phyloP scores from a whole-genome alignment of 1,140 invertebrate species.

The Philopotamus ludificatus region DNA sequence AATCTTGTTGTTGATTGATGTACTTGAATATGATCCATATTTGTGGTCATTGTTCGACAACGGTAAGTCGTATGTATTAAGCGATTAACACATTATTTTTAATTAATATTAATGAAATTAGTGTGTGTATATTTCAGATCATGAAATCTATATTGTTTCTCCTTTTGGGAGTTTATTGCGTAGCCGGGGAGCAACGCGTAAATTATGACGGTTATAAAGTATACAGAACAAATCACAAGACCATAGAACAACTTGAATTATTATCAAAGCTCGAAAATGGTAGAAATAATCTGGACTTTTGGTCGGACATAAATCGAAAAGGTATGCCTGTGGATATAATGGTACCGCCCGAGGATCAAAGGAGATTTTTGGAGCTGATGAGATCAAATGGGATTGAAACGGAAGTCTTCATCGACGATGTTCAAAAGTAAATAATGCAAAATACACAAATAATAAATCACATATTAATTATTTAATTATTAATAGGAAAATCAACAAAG shows the following conservation, averaged over 20 bases:
- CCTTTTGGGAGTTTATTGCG: neutral
- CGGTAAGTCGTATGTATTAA: too few species aligned
- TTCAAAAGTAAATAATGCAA: slow-evolving; percentile 43
- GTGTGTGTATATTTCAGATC: too few species aligned
- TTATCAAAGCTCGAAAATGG: slow-evolving; percentile 42
- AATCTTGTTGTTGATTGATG: too few species aligned
- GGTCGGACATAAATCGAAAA: slow-evolving; percentile 13
- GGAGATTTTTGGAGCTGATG: slow-evolving; percentile 41
- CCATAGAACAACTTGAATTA: slow-evolving; percentile 42
- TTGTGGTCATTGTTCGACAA: too few species aligned
- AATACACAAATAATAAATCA: neutral
- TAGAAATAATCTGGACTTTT: slow-evolving; percentile 31
- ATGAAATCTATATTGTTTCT: neutral
- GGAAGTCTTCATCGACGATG: slow-evolving; percentile 45
- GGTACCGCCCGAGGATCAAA: slow-evolving; percentile 44
- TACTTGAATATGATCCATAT: too few species aligned
- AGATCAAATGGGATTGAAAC: slow-evolving; percentile 31
- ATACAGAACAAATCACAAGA: slow-evolving; percentile 45
- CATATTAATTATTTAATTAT: slow-evolving; percentile 7
- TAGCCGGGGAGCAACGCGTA: neutral
- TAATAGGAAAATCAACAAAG: neutral
- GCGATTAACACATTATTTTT: too few species aligned
- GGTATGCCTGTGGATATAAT: slow-evolving; percentile 45
- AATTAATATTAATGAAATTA: too few species aligned
- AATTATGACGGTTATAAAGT: slow-evolving; percentile 48